Conservation (phyloP, 2,797 vertebrate genomes). For the Squalus acanthias region DNA sequence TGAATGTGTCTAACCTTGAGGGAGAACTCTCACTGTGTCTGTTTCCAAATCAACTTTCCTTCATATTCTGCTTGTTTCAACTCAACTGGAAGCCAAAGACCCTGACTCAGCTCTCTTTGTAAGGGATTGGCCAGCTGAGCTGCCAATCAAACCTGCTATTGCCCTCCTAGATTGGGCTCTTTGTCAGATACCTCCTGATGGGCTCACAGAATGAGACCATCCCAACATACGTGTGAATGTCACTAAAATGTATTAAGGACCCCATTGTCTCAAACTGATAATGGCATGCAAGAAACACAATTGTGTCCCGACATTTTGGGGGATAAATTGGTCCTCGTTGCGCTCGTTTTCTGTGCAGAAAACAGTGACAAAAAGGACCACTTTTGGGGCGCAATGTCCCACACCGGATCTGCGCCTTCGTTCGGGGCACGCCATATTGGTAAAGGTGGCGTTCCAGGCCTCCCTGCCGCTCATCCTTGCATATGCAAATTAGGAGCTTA, state of each 20-base stretch:
- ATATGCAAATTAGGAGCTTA: neutral
- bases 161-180: neutral
- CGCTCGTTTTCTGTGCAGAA: neutral
- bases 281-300: neutral
- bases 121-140: neutral
- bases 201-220: neutral
- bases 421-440: neutral
- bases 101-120: too few relatives aligned
- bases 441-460: neutral
- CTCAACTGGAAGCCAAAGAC: too few relatives aligned
- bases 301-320: neutral
- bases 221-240: neutral
- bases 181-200: neutral
- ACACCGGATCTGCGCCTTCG: neutral
- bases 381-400: neutral
- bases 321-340: too few relatives aligned
- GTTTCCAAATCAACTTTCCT: too few relatives aligned
- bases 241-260: neutral
- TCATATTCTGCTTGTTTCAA: too few relatives aligned
- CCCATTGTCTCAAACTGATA: neutral
- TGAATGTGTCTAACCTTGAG: too few relatives aligned
- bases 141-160: neutral
- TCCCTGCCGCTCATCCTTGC: neutral
- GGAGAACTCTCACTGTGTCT: too few relatives aligned
- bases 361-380: neutral